phyloP scores from a whole-genome alignment of 2,888 invertebrate species.

The Ditula angustiorana region DNA sequence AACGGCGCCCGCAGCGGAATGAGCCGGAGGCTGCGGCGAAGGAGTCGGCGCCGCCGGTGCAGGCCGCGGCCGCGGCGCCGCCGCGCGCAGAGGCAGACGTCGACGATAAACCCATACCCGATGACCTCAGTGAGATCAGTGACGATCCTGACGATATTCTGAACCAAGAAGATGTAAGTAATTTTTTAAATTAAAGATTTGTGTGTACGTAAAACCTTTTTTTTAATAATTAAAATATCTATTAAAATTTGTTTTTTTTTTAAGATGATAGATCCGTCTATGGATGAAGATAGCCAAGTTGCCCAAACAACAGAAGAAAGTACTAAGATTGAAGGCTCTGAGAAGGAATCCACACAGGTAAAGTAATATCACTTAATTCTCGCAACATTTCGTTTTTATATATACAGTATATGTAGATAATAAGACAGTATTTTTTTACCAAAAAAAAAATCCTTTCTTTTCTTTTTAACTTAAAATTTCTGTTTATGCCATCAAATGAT shows the following conservation, averaged over 20 bases:
- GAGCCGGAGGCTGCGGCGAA: conserved; percentile 67
- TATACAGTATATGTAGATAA: too few relatives aligned
- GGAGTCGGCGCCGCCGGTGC: conserved; percentile 67
- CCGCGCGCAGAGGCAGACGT: conserved; percentile 73
- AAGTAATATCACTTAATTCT: too few relatives aligned
- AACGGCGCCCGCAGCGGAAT: conserved; percentile 69
- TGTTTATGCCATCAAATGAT: too few relatives aligned
- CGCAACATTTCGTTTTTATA: too few relatives aligned
- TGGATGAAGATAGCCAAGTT: conserved; percentile 74
- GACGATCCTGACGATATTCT: conserved; percentile 95
- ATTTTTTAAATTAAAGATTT: not conserved
- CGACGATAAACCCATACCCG: conserved; percentile 84
- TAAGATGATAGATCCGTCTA: conserved; percentile 76
- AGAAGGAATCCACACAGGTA: conserved; percentile 79
- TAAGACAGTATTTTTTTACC: too few relatives aligned
- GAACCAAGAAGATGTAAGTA: conserved; percentile 89
- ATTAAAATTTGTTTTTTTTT: conserved; percentile 37
- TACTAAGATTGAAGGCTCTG: conserved; percentile 67
- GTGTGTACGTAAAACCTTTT: not conserved
- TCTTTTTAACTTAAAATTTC: too few relatives aligned
- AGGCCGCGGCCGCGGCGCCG: conserved; percentile 58
- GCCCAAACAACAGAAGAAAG: conserved; percentile 64
- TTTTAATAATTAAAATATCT: conserved; percentile 3
- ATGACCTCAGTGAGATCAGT: conserved; percentile 94
- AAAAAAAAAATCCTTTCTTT: too few relatives aligned